These are phyloP conservation scores for Rapana venosa DNA, from an alignment of 2,888 invertebrate species.

Conservation along the genomic window DNA sequence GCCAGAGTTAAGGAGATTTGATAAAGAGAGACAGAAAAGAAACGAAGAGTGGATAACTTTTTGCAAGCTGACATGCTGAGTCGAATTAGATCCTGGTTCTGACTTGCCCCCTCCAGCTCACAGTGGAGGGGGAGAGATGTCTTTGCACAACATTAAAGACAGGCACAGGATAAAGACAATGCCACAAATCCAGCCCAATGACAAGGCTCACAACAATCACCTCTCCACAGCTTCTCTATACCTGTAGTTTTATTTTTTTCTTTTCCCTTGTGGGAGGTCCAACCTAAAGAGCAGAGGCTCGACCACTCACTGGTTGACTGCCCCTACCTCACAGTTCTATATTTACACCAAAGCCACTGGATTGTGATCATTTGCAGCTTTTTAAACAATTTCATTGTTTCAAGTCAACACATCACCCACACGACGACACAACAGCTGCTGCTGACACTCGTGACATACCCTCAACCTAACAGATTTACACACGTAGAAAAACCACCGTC, in stretches of 20 bases:
- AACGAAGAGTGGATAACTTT: background rate
- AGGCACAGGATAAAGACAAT: conserved; percentile 31
- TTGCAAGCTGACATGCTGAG: conserved; percentile 5
- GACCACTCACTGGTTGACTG: background rate
- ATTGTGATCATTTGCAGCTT: conserved; percentile 15
- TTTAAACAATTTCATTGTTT: background rate
- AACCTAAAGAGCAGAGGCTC: background rate
- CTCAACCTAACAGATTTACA: conserved; percentile 25
- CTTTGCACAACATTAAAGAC: conserved; percentile 11
- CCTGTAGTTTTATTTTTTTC: background rate
- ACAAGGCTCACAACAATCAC: conserved; percentile 8
- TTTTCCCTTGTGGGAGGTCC: background rate
- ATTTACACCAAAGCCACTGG: background rate
- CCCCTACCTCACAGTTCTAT: background rate
- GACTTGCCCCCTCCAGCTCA: background rate
- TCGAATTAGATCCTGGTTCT: background rate
- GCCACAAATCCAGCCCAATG: background rate
- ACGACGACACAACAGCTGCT: conserved; percentile 4
- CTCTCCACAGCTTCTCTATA: background rate
- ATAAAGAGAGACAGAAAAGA: background rate
- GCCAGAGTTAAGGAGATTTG: conserved; percentile 8
- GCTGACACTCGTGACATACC: conserved; percentile 26
- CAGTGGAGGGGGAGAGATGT: background rate
- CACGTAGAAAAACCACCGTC: background rate
- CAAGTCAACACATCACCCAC: conserved; percentile 14